These are phyloP conservation scores for Pogonomyrmex barbatus DNA, from an alignment of 1,140 invertebrate genomes.

Conservation along the genomic window DNA sequence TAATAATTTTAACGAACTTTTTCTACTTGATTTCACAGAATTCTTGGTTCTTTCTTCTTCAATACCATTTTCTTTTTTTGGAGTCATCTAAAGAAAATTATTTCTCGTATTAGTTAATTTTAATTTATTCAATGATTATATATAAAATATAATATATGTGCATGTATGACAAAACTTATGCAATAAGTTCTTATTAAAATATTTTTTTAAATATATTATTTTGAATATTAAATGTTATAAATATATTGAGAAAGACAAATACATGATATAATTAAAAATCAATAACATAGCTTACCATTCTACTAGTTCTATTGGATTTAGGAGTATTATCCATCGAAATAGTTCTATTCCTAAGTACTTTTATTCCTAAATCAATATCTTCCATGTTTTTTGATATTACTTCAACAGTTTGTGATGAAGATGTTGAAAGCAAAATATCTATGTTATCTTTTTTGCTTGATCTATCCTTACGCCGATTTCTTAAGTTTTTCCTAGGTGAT, in stretches of 20 bases:
- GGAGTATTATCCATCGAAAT: slow-evolving; percentile 39
- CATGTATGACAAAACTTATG: not conserved
- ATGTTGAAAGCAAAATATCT: not conserved
- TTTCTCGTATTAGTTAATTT: not conserved
- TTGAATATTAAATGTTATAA: not conserved
- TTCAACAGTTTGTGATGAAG: not conserved
- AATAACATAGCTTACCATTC: slow-evolving; percentile 11
- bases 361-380: not conserved
- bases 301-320: slow-evolving; percentile 8
- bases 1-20: not conserved
- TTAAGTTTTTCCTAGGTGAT: not conserved
- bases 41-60: slow-evolving; percentile 53
- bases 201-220: not conserved
- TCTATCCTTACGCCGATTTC: not conserved
- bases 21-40: slow-evolving; percentile 12
- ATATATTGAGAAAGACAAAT: slow-evolving; percentile 4
- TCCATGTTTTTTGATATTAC: slow-evolving; percentile 11
- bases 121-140: not conserved
- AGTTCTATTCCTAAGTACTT: slow-evolving; percentile 68
- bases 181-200: not conserved
- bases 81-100: slow-evolving; percentile 26
- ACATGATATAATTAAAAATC: slow-evolving; percentile 9
- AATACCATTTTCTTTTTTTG: not conserved
- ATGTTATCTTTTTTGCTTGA: not conserved
- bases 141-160: not conserved